These are phyloP conservation scores for Lymantria dispar DNA, from an alignment of 2,888 invertebrate genomes.

Conservation along the genomic window DNA sequence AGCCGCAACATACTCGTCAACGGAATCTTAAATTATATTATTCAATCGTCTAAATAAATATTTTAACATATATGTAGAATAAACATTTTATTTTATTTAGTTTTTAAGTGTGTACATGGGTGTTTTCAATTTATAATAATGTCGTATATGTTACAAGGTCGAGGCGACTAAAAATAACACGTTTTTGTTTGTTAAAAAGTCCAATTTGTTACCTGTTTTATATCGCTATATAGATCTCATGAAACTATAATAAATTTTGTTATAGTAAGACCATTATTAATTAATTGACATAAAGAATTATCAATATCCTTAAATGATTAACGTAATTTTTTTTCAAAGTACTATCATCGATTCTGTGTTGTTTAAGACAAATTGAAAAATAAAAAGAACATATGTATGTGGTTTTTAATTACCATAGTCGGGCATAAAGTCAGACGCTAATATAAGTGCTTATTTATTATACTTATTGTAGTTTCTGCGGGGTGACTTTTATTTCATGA, in stretches of 20 bases:
- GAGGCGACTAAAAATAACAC: conserved; percentile 34
- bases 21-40: conserved; percentile 47
- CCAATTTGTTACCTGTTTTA: conserved; percentile 42
- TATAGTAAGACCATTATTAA: too few species aligned
- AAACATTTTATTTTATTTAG: conserved; percentile 22
- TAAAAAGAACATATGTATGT: background rate
- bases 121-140: conserved; percentile 16
- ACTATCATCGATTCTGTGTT: background rate
- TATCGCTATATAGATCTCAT: conserved; percentile 39
- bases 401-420: conserved; percentile 7
- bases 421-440: conserved; percentile 5
- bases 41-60: conserved; percentile 20
- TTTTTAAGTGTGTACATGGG: conserved; percentile 29
- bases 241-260: conserved; percentile 2
- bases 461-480: conserved; percentile 5
- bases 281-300: too few species aligned
- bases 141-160: conserved; percentile 31
- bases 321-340: too few species aligned
- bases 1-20: conserved; percentile 57
- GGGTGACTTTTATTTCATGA: background rate
- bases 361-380: background rate
- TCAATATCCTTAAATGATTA: too few species aligned
- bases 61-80: conserved; percentile 27
- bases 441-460: conserved; percentile 28
- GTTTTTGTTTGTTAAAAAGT: conserved; percentile 36